Percentiles rank a stretch among this genome's conserved stretches.
Conservation (phyloP, 2,113 vertebrate genomes). For the Platycercus adscitus region DNA sequence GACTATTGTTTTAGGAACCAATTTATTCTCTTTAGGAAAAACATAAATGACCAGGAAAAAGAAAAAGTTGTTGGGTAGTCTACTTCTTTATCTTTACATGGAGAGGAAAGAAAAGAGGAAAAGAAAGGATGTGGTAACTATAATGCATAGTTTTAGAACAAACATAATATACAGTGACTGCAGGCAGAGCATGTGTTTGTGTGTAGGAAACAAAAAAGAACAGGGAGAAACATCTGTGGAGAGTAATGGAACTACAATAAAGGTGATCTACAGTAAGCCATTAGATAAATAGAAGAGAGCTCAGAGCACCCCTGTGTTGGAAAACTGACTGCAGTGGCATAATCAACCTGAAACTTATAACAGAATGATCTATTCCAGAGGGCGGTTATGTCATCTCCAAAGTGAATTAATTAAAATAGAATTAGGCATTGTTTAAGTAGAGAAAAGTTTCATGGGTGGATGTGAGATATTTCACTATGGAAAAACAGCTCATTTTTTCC, state of each 20-base stretch:
- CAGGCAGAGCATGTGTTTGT: not conserved
- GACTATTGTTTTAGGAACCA: rapidly evolving
- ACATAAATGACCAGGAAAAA: not conserved
- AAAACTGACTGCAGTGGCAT: not conserved
- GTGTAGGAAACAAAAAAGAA: not conserved
- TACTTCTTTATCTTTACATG: not conserved
- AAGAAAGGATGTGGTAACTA: not conserved
- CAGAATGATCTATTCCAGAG: not conserved
- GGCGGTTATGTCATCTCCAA: not conserved
- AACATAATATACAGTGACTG: not conserved
- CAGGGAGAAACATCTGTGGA: not conserved
- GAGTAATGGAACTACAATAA: not conserved
- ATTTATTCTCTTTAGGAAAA: not conserved
- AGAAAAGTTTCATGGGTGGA: not conserved
- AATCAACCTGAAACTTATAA: not conserved
- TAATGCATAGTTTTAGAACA: not conserved
- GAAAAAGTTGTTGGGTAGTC: rapidly evolving
- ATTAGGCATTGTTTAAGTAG: not conserved
- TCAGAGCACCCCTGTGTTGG: not conserved
- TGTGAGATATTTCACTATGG: not conserved
- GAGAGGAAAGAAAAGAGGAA: not conserved
- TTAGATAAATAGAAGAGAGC: not conserved
- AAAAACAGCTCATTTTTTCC: not conserved
- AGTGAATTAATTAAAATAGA: not conserved
- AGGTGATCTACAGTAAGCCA: not conserved